Conservation (phyloP, 2,113 vertebrate genomes). For the Hippocampus guttulatus region DNA sequence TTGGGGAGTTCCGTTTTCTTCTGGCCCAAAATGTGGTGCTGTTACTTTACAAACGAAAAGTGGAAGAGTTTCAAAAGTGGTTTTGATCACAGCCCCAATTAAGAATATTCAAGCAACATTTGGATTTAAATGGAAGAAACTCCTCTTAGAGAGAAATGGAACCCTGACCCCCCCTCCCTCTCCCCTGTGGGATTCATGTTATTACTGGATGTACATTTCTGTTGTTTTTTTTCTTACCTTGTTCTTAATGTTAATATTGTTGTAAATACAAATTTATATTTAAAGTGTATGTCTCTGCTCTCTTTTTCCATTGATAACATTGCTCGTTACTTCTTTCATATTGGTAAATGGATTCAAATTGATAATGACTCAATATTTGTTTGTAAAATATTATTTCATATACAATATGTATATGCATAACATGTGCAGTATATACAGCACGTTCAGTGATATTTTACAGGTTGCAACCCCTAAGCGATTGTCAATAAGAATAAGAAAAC, state of each 20-base stretch:
- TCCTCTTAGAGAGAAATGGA: constrained; percentile 45
- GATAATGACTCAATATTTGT: background rate
- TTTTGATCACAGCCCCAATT: constrained; percentile 25
- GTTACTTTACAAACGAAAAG: constrained; percentile 40
- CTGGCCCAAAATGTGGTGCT: constrained; percentile 56
- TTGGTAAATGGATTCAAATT: background rate
- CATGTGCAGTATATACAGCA: background rate
- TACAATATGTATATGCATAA: background rate
- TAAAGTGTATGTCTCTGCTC: constrained; percentile 72
- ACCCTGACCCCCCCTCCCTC: constrained; percentile 50
- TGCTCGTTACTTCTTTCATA: background rate
- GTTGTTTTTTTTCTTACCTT: constrained; percentile 75
- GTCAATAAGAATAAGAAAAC: too few relatives aligned
- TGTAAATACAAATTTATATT: constrained; percentile 99
- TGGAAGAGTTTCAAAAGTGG: constrained; percentile 20
- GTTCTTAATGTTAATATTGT: constrained; percentile 87
- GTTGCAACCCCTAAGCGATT: background rate
- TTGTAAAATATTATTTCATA: background rate
- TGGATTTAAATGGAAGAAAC: constrained; percentile 8
- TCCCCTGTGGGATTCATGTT: constrained; percentile 56
- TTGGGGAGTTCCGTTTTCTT: constrained; percentile 42
- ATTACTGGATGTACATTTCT: constrained; percentile 78
- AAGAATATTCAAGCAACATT: constrained; percentile 28
- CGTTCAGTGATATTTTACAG: background rate
- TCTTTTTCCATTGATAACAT: constrained; percentile 8